These are phyloP conservation scores for Neogale vison DNA, from an alignment of 2,113 vertebrate genomes.

Conservation along the genomic window DNA sequence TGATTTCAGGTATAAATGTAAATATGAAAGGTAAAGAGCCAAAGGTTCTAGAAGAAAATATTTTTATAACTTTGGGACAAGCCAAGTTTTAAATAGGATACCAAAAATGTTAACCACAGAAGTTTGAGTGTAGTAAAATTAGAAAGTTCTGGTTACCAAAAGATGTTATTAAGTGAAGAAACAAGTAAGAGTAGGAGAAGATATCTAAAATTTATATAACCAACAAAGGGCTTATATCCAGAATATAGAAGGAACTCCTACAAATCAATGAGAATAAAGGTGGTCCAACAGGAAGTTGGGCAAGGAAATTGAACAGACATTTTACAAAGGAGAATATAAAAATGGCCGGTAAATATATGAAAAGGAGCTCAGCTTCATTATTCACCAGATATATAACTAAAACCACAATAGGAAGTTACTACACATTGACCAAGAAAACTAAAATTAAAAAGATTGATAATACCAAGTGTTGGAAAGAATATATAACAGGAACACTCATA, in stretches of 20 bases:
- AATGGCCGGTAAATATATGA: neutral
- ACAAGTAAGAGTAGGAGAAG: neutral
- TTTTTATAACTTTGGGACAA: conserved; percentile 17
- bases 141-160: neutral
- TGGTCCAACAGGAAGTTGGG: neutral
- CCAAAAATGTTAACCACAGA: neutral
- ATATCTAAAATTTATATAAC: neutral
- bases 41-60: neutral
- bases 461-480: neutral
- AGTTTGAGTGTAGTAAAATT: neutral
- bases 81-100: neutral
- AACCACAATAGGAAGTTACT: neutral
- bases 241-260: conserved; percentile 11
- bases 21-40: neutral
- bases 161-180: neutral
- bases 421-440: neutral
- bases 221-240: neutral
- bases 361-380: neutral
- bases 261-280: neutral
- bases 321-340: conserved; percentile 1
- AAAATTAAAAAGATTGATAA: neutral
- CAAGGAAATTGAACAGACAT: neutral
- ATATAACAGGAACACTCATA: neutral
- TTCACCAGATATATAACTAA: neutral
- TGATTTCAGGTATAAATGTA: neutral